Evolutionary conservation across 2,797 vertebrate species (phyloP), one percentile per base, ranked within the genome.

Genomic region (Danio tinwini): DNA sequence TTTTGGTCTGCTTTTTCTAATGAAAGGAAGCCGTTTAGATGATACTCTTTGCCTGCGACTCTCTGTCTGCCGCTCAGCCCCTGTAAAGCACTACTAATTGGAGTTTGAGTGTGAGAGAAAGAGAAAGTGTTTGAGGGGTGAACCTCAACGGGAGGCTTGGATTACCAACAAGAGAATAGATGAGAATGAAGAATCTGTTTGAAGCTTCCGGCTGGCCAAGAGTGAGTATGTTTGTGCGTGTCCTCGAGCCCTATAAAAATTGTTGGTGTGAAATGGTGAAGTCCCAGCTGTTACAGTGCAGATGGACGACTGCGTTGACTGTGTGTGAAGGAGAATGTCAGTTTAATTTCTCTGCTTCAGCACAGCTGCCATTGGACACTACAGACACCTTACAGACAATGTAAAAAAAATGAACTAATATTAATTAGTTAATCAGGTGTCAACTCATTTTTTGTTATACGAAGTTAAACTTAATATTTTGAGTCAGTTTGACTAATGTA

Each of bases 231-330:
- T 63, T 63, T 63, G 14, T 44, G 52, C 44, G 71, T 64, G 58
- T 62, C 71, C 40, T 52, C 44, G 16, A 55, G 63, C 64, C 37
- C n/a, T 70, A 63, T 84, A 75, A 79, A 81, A 79, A 69, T 63
- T 0, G 47, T 58, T 75, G 59, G 12, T 19, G 47, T 55, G 59
- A 84, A 81, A 76, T 61, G 53, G 5, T 2, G 7, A 21, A 72
- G 53, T 16, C 52, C 62, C 84, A 86, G 73, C 84, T 87, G 84
- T 71, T 70, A 50, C 13, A 42, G 69, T 76, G 86, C 42, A 81
- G 83, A 86, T 67, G 80, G 84, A 86, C 74, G 58, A 67, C 74
- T 76, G 49, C 62, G 78, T 73, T 67, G 47, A 62, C 12, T 45
- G 9, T 49, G 53, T 58, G 64, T 68, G 21, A 62, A 42, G 8